These are phyloP conservation scores for Cyclopterus lumpus DNA, from an alignment of 2,797 vertebrate species.

Conservation along the genomic window DNA sequence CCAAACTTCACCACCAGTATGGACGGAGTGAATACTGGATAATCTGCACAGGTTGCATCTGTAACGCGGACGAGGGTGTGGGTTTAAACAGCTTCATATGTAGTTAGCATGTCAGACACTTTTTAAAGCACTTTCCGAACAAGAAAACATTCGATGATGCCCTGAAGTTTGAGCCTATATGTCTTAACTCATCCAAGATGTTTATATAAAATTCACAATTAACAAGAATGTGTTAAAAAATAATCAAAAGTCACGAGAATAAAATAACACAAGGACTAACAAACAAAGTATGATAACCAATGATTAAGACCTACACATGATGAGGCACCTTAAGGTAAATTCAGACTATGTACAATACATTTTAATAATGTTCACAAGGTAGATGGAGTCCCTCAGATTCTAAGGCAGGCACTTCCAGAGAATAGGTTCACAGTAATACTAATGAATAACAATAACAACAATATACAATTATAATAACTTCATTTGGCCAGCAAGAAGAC, in stretches of 20 bases:
- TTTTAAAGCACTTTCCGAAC: too few species aligned
- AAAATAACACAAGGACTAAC: neutral
- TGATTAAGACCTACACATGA: neutral
- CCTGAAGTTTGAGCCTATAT: neutral
- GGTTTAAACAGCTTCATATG: neutral
- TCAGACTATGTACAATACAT: too few species aligned
- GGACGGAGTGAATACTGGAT: slow-evolving; percentile 36
- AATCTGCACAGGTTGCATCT: slow-evolving; percentile 3
- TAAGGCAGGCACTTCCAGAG: too few species aligned
- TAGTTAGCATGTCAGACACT: neutral
- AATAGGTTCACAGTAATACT: too few species aligned
- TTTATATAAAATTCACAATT: neutral
- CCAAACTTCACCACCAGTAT: slow-evolving; percentile 49
- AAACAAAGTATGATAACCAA: neutral
- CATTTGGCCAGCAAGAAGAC: neutral
- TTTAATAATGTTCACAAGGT: too few species aligned
- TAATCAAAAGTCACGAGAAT: too few species aligned
- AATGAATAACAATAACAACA: neutral
- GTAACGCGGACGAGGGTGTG: neutral
- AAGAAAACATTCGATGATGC: neutral
- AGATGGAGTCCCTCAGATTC: too few species aligned
- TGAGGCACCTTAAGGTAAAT: neutral
- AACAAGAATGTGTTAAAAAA: neutral
- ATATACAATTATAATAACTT: too few species aligned
- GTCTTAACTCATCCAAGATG: neutral